Base-by-base conservation (phyloP, 2,797 vertebrate genomes). In the Tadarida brasiliensis region DNA sequence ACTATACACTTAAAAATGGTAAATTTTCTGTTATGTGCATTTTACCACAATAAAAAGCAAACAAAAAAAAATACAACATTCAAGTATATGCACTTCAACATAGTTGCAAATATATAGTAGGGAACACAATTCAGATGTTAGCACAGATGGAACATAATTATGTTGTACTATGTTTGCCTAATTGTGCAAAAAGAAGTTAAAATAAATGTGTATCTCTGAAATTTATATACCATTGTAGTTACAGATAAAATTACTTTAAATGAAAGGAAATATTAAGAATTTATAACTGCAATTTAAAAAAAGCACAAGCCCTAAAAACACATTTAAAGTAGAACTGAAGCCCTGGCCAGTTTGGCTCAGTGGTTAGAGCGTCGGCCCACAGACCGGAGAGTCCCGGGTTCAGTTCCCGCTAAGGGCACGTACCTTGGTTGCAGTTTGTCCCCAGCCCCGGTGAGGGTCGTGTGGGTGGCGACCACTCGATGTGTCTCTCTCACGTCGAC, bases 241-340 rank as follows among this genome's bases (percentile, higher is more conserved):
- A 90, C 3, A 90, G n/a, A 83, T 39, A 84, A 84, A 84, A 70
- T 59, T 90, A 59, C 74, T 81, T 65, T 57, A 81, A 81, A 70
- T 44, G 39, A 90, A 61, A 51, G n/a, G 19, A 71, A 86, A 74
- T 30, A 91, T 67, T 57, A 73, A 94, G 47, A 57, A 91, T 81
- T 67, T 67, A 56, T 86, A 78, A 67, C 19, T 80, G 26, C 67
- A 91, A n/a, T 67, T 49, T 80, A 65, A 74, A 57, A 87, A 86
- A 71, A 63, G 16, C 17, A 30, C 5, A 56, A 84, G 67, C 35
- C 24, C 33, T 91, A 65, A 73, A 90, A 94, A 76, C 73, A 71
- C 22, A 24, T n/a, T n/a, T n/a, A n/a, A n/a, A n/a, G n/a, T n/a
- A n/a, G n/a, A n/a, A n/a, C n/a, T n/a, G n/a, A n/a, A n/a, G n/a